Conservation (phyloP, 2,797 vertebrate species). For the Phalloptychus januarius region DNA sequence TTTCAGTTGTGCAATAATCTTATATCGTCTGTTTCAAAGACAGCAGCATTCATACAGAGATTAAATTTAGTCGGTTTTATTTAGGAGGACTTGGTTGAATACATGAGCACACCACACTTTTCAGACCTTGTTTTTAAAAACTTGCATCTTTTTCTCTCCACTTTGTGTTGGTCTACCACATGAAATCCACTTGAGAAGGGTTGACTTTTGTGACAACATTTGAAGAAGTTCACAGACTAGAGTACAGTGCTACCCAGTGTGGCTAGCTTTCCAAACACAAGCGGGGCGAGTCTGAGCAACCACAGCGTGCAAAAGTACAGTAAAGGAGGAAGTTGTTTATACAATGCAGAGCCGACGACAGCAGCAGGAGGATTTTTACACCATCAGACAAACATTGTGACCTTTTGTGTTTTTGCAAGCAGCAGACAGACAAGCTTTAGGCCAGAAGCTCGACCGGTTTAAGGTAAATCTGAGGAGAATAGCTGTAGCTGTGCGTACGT, state of each 20-base stretch:
- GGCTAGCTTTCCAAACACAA: conserved; percentile 9
- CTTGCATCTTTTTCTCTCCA: not conserved
- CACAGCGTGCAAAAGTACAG: conserved; percentile 25
- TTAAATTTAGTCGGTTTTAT: not conserved
- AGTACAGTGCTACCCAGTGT: not conserved
- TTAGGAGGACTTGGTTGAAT: not conserved
- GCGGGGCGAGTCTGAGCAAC: conserved; percentile 19
- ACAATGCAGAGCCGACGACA: conserved; percentile 38
- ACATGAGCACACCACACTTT: not conserved
- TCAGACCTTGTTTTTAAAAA: not conserved
- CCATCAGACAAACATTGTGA: conserved; percentile 36
- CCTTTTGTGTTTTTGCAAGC: conserved; percentile 53
- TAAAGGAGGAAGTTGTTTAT: conserved; percentile 34
- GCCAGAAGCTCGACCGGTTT: conserved; percentile 46
- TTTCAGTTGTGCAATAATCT: too few species aligned
- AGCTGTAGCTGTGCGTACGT: not conserved
- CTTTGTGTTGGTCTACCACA: not conserved
- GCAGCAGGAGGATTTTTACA: conserved; percentile 47
- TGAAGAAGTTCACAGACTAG: not conserved
- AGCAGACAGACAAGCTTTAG: conserved; percentile 45
- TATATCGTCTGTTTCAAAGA: not conserved
- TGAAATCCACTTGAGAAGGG: not conserved
- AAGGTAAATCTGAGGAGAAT: conserved; percentile 32
- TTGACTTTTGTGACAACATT: not conserved
- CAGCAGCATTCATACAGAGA: not conserved